Percentiles rank a stretch among this genome's conserved stretches.
Evolutionary conservation across 1,140 invertebrate species (phyloP).

Genomic region (Branchinecta lynchi): DNA sequence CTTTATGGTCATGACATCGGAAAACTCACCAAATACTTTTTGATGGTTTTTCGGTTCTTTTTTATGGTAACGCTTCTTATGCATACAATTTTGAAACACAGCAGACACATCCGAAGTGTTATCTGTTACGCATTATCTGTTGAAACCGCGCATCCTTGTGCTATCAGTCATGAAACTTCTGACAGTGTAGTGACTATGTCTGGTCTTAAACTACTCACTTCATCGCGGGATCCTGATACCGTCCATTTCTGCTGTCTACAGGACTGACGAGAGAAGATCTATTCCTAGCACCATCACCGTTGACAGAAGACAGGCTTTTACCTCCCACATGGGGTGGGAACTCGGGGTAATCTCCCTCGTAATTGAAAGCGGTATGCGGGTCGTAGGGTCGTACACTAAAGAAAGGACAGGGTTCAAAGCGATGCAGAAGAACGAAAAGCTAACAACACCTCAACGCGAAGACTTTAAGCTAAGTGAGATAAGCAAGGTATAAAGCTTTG

Average conservation of each 20-base stretch:
- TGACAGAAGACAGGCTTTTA: background rate
- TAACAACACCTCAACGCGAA: no score
- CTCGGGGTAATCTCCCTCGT: background rate
- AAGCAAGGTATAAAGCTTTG: no score
- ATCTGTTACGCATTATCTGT: background rate
- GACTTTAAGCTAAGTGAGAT: no score
- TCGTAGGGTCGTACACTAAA: background rate
- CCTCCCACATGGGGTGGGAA: background rate
- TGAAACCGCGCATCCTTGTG: no score
- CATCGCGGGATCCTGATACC: background rate
- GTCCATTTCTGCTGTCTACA: background rate
- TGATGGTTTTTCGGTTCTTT: background rate
- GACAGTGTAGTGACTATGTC: no score
- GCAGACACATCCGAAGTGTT: background rate
- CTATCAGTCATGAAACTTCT: no score
- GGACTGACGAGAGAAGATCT: background rate
- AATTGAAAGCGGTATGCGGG: background rate
- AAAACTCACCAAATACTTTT: background rate
- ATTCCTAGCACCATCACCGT: background rate
- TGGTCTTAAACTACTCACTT: background rate
- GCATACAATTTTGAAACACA: background rate
- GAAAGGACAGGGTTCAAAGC: background rate
- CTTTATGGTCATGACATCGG: no score
- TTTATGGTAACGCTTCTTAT: background rate
- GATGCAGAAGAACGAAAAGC: background rate